Conservation (phyloP, 2,113 vertebrate species). For the Henicopernis longicauda region DNA sequence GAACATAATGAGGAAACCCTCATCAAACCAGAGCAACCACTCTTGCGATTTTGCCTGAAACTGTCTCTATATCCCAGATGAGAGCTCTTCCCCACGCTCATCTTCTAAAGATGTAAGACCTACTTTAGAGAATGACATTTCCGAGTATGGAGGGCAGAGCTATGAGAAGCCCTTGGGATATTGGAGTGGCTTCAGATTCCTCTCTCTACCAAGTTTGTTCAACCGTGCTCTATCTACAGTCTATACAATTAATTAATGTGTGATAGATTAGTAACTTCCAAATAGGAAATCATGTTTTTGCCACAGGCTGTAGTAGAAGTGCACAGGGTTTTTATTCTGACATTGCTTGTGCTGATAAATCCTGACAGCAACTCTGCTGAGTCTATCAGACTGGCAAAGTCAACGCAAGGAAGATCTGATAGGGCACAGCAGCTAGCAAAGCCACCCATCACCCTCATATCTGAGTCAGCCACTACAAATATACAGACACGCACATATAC, state of each 20-base stretch:
- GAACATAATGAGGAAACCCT: conserved; percentile 34
- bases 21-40: conserved; percentile 37
- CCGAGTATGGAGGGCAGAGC: conserved; percentile 18
- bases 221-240: not conserved
- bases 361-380: not conserved
- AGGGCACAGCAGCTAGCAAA: not conserved
- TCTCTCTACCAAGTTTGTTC: not conserved
- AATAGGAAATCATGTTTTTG: conserved; percentile 23
- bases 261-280: conserved; percentile 46
- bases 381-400: not conserved
- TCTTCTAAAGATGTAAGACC: conserved; percentile 34
- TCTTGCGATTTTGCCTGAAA: conserved; percentile 37
- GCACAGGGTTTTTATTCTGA: conserved; percentile 1
- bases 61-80: not conserved
- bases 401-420: not conserved
- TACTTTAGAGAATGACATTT: conserved; percentile 35
- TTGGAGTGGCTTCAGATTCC: not conserved
- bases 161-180: not conserved
- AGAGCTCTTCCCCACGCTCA: conserved; percentile 1
- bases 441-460: not conserved
- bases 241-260: conserved; percentile 41
- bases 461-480: not conserved
- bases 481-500: fast-evolving
- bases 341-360: not conserved
- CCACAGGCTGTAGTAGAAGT: not conserved